These are phyloP conservation scores for Gallinago jamesoni DNA, from an alignment of 2,113 vertebrate species.

Conservation along the genomic window DNA sequence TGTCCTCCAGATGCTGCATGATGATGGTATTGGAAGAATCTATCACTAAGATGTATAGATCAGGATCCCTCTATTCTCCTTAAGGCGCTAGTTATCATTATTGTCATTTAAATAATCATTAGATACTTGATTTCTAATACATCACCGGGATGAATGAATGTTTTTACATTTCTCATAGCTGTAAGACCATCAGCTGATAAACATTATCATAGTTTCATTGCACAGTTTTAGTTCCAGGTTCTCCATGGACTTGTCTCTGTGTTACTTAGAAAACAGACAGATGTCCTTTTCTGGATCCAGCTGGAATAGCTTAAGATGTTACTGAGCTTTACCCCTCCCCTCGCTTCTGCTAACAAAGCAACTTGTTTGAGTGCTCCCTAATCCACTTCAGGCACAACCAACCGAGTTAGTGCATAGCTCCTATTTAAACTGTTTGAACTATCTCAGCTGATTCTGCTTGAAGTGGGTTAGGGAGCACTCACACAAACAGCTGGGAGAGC, in stretches of 20 bases:
- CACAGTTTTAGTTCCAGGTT: neutral
- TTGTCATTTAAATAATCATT: neutral
- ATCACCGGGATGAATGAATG: neutral
- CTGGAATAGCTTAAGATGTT: neutral
- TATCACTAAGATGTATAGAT: neutral
- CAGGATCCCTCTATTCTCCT: neutral
- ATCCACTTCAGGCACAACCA: conserved; percentile 26
- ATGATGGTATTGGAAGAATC: neutral
- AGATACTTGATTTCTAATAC: neutral
- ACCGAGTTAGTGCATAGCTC: neutral
- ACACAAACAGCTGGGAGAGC: conserved; percentile 14
- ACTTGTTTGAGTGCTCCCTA: neutral
- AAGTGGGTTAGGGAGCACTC: conserved; percentile 40
- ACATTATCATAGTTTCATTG: neutral
- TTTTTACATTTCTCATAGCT: neutral
- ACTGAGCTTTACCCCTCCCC: neutral
- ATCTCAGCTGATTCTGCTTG: conserved; percentile 25
- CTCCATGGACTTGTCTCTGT: neutral
- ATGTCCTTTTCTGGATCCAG: neutral
- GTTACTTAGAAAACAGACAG: neutral
- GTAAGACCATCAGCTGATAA: neutral
- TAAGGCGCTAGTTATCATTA: neutral
- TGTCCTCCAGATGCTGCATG: neutral
- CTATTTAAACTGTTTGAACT: conserved; percentile 11
- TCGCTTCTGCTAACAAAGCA: conserved; percentile 13